Percentiles rank a stretch among this genome's conserved stretches.
These are phyloP conservation scores for Todiramphus chloris DNA, from an alignment of 2,113 vertebrate species.

Conservation along the genomic window DNA sequence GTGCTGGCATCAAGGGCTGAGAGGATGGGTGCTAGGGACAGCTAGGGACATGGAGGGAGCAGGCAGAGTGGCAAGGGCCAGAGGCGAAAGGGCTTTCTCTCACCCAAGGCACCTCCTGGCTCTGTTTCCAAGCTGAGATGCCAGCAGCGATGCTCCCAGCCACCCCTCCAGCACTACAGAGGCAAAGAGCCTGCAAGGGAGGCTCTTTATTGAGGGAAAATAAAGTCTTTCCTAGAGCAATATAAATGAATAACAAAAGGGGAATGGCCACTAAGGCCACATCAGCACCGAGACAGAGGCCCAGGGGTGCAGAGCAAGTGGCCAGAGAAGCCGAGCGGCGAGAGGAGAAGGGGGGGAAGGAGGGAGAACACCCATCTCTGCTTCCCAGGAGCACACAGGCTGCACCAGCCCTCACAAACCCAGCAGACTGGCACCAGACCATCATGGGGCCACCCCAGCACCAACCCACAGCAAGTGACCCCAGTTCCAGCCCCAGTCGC, in stretches of 20 bases:
- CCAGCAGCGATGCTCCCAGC: neutral
- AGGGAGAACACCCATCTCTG: accelerated
- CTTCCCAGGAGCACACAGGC: accelerated
- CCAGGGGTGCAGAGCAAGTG: neutral
- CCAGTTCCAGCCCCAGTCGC: accelerated
- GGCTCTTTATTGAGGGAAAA: neutral
- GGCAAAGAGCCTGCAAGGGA: neutral
- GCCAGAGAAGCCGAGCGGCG: neutral
- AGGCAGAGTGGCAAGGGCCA: neutral
- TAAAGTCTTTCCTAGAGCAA: neutral
- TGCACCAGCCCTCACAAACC: neutral
- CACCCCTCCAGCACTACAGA: neutral
- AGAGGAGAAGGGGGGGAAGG: accelerated
- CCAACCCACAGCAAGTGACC: accelerated
- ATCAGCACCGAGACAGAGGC: neutral
- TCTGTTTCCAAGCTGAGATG: neutral
- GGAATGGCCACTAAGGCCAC: neutral
- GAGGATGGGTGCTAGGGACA: neutral
- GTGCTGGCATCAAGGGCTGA: accelerated
- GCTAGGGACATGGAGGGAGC: neutral
- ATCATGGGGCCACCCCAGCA: neutral
- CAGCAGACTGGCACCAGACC: neutral
- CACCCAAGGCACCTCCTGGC: neutral
- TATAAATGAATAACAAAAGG: neutral
- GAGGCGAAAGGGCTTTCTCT: neutral